Evolutionary conservation across 2,113 vertebrate species (phyloP).

Genomic region (Donacobius atricapilla): DNA sequence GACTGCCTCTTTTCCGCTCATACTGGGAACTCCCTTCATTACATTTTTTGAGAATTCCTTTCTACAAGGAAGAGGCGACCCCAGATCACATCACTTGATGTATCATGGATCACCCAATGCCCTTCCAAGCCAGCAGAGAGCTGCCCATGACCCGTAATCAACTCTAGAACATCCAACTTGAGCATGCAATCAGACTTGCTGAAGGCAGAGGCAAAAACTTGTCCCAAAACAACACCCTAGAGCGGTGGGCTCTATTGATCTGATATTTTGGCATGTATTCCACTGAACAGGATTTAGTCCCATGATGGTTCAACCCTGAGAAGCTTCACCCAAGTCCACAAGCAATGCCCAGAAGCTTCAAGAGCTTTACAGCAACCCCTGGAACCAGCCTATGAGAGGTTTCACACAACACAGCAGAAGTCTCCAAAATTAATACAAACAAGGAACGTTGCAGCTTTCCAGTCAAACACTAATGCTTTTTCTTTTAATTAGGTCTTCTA

Average conservation of each 20-base stretch:
- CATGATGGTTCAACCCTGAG: fast-evolving
- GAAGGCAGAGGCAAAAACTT: neutral
- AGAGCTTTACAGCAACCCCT: neutral
- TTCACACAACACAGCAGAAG: fast-evolving
- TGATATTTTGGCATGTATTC: neutral
- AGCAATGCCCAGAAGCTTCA: neutral
- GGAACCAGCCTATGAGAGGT: neutral
- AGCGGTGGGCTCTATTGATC: fast-evolving
- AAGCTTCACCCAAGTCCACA: neutral
- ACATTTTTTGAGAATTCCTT: neutral
- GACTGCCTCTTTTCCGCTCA: neutral
- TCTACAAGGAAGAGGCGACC: neutral
- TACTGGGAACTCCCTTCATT: neutral
- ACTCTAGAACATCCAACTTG: neutral
- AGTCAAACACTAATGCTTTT: neutral
- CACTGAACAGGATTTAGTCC: neutral
- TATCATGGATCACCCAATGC: neutral
- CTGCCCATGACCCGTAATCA: neutral
- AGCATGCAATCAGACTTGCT: neutral
- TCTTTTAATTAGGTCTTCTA: neutral
- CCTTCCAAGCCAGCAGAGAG: neutral
- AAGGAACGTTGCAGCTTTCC: neutral
- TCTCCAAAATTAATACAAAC: neutral
- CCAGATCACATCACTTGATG: neutral
- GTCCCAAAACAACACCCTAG: neutral